These are phyloP conservation scores for Hiodon alosoides DNA, from an alignment of 2,113 vertebrate genomes.

Conservation along the genomic window DNA sequence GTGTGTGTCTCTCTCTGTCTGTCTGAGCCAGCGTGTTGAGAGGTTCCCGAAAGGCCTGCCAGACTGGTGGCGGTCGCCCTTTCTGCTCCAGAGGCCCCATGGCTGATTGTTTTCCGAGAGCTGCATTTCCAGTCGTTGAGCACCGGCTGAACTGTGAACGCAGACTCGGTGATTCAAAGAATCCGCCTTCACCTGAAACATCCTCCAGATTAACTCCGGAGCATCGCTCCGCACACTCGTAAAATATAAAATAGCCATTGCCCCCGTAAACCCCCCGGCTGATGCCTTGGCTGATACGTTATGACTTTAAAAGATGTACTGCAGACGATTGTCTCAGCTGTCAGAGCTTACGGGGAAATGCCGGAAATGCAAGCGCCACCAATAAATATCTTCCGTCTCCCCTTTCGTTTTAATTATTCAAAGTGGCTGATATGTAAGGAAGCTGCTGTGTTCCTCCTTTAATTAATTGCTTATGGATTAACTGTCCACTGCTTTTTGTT, in stretches of 20 bases:
- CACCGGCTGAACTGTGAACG: conserved; percentile 46
- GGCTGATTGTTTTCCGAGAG: conserved; percentile 24
- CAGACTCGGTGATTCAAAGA: conserved; percentile 39
- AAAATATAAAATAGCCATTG: conserved; percentile 56
- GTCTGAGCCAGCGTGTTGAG: not conserved
- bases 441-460: conserved; percentile 35
- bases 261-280: conserved; percentile 41
- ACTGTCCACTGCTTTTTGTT: conserved; percentile 55
- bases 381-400: conserved; percentile 14
- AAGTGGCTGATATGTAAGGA: conserved; percentile 42
- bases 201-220: conserved; percentile 48
- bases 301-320: conserved; percentile 47
- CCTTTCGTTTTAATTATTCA: conserved; percentile 50
- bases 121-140: conserved; percentile 20
- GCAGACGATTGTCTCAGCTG: conserved; percentile 42
- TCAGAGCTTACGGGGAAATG: conserved; percentile 35
- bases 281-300: conserved; percentile 52
- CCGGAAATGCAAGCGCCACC: not conserved
- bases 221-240: conserved; percentile 48
- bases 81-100: conserved; percentile 35
- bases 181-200: conserved; percentile 38
- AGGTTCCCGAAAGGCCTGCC: conserved; percentile 18
- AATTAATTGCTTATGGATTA: conserved; percentile 68
- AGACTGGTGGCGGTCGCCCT: conserved; percentile 9
- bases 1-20: not conserved